Evolutionary conservation across 2,113 vertebrate species (phyloP), one percentile per base, ranked within the genome.

Genomic region (Balaeniceps rex): DNA sequence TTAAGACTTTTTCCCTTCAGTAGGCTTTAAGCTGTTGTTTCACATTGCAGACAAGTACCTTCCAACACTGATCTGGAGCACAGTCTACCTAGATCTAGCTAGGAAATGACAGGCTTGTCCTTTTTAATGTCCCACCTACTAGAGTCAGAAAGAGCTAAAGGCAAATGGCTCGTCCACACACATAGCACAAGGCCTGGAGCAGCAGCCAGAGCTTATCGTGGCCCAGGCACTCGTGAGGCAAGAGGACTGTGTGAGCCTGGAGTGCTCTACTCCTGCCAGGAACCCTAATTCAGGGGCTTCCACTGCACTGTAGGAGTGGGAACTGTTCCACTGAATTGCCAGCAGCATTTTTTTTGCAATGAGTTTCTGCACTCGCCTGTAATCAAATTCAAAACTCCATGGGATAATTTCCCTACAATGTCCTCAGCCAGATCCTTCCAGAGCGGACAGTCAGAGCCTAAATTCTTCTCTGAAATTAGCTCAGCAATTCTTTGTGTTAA

Each of bases 401-500:
- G 65, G 94, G 63, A 47, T 83, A 65, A 92, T 83, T 88, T 55
- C 63, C 40, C 52, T 82, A n/a, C 38, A 33, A 12, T 12, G 31
- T 58, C 54, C 83, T 88, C 49, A 65, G 58, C 49, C 65, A 80
- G 72, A 68, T 55, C 86, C 9, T 93, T 83, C 90, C 28, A 57
- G 54, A 88, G 55, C 40, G 74, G 40, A 29, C 3, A 88, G 42
- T 58, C 61, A 81, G 46, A 96, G 54, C 66, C 60, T 54, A 58
- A 83, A 61, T 57, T 46, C 14, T 36, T 60, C 69, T 72, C 77
- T 72, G 87, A 91, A 89, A 90, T 79, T 33, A 89, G 74, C 54
- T 87, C 81, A 92, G 81, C 47, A 64, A 55, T 64, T 88, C 55
- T 78, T 91, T 31, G 31, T 79, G 74, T 70, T 87, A 51, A 84